Conservation (phyloP, 2,888 invertebrate genomes). For the Dasysyrphus tricinctus region DNA sequence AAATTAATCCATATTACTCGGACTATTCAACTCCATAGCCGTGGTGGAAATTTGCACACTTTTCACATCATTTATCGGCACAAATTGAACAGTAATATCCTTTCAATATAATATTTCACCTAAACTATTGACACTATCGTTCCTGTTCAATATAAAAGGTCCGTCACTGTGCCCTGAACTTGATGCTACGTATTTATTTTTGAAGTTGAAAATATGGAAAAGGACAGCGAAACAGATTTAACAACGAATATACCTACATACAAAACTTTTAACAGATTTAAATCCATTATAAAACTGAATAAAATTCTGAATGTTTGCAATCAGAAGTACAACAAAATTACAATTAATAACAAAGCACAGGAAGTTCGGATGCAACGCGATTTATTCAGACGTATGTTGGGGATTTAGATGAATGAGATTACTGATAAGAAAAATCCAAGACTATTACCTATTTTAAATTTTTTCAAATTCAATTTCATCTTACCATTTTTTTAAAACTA, state of each 20-base stretch:
- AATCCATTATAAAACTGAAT: neutral
- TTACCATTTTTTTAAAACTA: too few species aligned
- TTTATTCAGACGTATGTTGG: neutral
- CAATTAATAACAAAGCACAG: neutral
- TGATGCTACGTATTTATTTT: neutral
- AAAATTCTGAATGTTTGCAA: neutral
- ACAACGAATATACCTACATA: neutral
- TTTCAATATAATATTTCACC: too few species aligned
- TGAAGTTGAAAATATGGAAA: neutral
- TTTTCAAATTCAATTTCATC: too few species aligned
- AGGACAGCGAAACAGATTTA: neutral
- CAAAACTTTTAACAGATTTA: neutral
- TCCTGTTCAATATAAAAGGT: conserved; percentile 1
- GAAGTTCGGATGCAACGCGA: neutral
- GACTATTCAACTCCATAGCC: too few species aligned
- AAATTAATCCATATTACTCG: too few species aligned
- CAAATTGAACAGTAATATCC: too few species aligned
- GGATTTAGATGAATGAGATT: neutral
- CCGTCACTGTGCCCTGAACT: neutral
- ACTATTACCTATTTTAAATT: too few species aligned
- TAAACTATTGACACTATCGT: too few species aligned
- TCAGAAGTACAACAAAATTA: neutral
- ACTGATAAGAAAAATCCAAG: neutral
- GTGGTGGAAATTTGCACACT: too few species aligned
- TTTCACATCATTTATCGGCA: too few species aligned